These are phyloP conservation scores for Drosophila dives DNA, from an alignment of 2,888 invertebrate species.

Conservation along the genomic window DNA sequence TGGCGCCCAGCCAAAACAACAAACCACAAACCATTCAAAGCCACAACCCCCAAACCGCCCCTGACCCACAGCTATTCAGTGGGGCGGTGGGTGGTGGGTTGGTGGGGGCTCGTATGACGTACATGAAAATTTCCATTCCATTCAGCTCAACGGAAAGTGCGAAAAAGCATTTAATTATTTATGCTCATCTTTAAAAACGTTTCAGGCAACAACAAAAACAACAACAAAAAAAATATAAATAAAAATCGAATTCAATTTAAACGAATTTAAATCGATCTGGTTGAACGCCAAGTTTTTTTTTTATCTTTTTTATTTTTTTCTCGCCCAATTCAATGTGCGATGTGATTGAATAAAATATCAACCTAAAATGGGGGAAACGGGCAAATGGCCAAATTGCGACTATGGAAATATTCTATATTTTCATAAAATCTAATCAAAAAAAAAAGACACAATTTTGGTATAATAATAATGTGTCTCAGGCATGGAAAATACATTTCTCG, in stretches of 20 bases:
- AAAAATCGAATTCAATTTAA: conserved; percentile 51
- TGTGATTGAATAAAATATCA: conserved; percentile 22
- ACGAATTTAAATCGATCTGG: conserved; percentile 64
- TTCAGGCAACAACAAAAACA: not conserved
- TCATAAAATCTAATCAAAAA: not conserved
- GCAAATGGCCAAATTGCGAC: not conserved
- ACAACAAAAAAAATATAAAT: not conserved
- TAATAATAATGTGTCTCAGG: no score
- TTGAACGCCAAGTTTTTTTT: conserved; percentile 50
- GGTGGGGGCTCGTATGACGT: conserved; percentile 34
- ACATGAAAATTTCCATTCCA: conserved; percentile 43
- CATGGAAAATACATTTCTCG: not conserved
- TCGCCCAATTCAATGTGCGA: conserved; percentile 24
- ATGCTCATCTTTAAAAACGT: conserved; percentile 67
- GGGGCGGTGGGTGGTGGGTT: not conserved
- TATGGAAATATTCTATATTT: not conserved
- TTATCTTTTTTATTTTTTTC: conserved; percentile 7
- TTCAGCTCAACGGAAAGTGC: conserved; percentile 54
- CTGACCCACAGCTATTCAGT: not conserved
- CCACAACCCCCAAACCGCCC: not conserved
- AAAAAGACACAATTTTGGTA: no score
- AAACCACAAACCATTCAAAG: conserved; percentile 6
- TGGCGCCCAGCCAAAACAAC: conserved; percentile 62
- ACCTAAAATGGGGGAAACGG: not conserved
- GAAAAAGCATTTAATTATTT: conserved; percentile 75